Conservation (phyloP, 2,113 vertebrate species). For the Machaerirhynchus nigripectus region DNA sequence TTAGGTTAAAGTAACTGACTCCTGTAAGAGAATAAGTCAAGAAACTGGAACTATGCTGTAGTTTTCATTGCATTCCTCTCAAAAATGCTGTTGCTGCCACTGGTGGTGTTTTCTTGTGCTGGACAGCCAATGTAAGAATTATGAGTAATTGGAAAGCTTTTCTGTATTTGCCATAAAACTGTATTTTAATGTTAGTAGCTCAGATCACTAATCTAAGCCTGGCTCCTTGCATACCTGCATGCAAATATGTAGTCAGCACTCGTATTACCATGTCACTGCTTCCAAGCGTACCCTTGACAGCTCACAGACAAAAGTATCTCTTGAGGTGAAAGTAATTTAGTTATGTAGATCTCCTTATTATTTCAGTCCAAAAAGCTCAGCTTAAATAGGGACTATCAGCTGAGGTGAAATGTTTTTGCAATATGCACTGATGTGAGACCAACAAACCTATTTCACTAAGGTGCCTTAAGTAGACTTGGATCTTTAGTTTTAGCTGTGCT, state of each 20-base stretch:
- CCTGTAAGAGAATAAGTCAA: background rate
- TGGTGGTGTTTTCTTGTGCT: background rate
- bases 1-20: background rate
- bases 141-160: background rate
- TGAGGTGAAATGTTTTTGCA: slow-evolving; percentile 23
- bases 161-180: background rate
- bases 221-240: background rate
- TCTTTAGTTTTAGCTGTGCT: slow-evolving; percentile 38
- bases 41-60: background rate
- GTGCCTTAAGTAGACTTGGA: background rate
- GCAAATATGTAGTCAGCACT: background rate
- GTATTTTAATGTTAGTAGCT: background rate
- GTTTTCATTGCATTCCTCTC: background rate
- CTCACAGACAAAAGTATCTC: slow-evolving; percentile 46
- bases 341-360: slow-evolving; percentile 38
- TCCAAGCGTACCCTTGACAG: slow-evolving; percentile 38
- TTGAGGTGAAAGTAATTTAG: slow-evolving; percentile 48
- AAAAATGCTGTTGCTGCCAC: background rate
- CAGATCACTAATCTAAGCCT: background rate
- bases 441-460: slow-evolving; percentile 22
- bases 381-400: slow-evolving; percentile 25
- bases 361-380: slow-evolving; percentile 14
- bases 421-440: background rate
- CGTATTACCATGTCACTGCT: background rate
- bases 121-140: background rate